phyloP scores from a whole-genome alignment of 1,140 invertebrate species.

The Ceratina japonica region DNA sequence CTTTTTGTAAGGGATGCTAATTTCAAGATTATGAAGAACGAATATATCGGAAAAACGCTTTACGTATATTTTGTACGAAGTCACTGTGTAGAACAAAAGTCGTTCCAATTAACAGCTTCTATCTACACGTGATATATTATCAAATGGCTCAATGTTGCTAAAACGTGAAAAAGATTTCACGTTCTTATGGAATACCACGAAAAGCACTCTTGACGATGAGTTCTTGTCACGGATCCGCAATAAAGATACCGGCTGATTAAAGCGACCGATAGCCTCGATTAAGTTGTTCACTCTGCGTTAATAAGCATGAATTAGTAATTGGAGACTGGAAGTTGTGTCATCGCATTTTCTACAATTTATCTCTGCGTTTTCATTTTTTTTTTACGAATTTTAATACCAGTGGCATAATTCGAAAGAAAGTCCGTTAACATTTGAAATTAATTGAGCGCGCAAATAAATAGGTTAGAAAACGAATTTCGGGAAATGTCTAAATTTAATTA shows the following conservation, averaged over 20 bases:
- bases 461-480: neutral
- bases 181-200: conserved; percentile 1
- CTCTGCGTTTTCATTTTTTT: neutral
- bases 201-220: conserved; percentile 10
- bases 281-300: neutral
- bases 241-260: conserved; percentile 26
- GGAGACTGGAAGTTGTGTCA: neutral
- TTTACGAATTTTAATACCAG: too few species aligned
- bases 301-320: conserved; percentile 25
- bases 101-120: too few species aligned
- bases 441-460: neutral
- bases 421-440: neutral
- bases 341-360: neutral
- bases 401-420: neutral
- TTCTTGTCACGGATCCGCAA: neutral
- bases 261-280: conserved; percentile 6
- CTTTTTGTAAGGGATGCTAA: neutral
- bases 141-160: conserved; percentile 4
- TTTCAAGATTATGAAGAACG: neutral
- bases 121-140: too few species aligned
- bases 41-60: neutral
- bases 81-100: too few species aligned
- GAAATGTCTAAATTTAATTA: neutral
- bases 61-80: too few species aligned
- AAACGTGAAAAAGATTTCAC: conserved; percentile 25